A percentile compares a stretch with the other conserved stretches of the same genome.
Conservation (phyloP, 2,888 invertebrate genomes). For the Drosophila atripex region DNA sequence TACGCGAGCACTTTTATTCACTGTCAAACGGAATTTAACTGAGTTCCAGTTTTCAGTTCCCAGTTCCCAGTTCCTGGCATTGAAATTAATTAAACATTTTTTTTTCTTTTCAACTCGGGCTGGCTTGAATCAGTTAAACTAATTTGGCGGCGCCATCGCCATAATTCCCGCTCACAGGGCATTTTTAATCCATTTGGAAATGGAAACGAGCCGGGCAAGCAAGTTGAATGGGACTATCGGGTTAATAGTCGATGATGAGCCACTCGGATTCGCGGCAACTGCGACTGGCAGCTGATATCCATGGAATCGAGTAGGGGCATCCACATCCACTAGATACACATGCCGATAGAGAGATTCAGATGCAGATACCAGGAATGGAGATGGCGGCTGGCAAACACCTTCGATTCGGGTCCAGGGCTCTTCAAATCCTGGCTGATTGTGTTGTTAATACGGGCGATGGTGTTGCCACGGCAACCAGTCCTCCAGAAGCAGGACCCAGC, state of each 20-base stretch:
- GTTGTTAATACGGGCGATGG: slow-evolving; percentile 52
- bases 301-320: not conserved
- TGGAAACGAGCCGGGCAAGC: not conserved
- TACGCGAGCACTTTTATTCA: slow-evolving; percentile 73
- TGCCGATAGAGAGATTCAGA: slow-evolving; percentile 13
- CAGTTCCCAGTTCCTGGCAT: slow-evolving; percentile 27
- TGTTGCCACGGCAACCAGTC: slow-evolving; percentile 64
- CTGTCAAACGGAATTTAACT: slow-evolving; percentile 74
- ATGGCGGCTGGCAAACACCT: slow-evolving; percentile 14
- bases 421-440: slow-evolving; percentile 35
- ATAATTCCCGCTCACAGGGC: slow-evolving; percentile 44
- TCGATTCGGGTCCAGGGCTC: slow-evolving; percentile 7
- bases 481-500: slow-evolving; percentile 1
- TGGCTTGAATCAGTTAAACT: slow-evolving; percentile 61
- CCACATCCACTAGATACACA: slow-evolving; percentile 22
- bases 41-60: slow-evolving; percentile 25
- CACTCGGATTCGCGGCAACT: slow-evolving; percentile 3
- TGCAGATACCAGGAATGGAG: slow-evolving; percentile 1
- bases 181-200: slow-evolving; percentile 54
- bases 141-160: slow-evolving; percentile 57
- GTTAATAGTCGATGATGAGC: slow-evolving; percentile 17
- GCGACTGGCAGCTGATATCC: slow-evolving; percentile 14
- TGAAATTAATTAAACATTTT: slow-evolving; percentile 70
- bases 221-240: slow-evolving; percentile 2
- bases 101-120: slow-evolving; percentile 21